Evolutionary conservation across 2,797 vertebrate species (phyloP).

Genomic region (Hippopotamyrus pictus): DNA sequence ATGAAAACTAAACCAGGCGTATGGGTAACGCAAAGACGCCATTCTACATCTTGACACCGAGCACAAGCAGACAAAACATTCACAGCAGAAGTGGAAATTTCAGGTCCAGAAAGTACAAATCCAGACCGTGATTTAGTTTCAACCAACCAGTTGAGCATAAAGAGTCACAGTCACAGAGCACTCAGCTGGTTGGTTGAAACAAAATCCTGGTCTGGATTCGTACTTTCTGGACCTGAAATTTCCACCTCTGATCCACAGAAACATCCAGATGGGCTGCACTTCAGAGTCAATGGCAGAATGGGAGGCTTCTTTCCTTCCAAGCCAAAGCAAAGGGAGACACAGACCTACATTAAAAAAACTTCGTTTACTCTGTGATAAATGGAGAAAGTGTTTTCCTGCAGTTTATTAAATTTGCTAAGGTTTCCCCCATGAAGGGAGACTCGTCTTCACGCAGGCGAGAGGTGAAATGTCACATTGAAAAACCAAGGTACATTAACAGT

Average conservation of each 20-base stretch:
- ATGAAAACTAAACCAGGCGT: not conserved
- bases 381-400: constrained; percentile 10
- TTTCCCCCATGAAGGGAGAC: not conserved
- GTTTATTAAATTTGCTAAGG: constrained; percentile 23
- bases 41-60: not conserved
- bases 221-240: no score
- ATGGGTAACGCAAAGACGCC: not conserved
- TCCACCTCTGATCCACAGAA: no score
- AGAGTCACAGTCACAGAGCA: no score
- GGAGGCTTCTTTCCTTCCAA: not conserved
- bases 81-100: no score
- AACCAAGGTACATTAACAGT: not conserved
- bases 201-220: no score
- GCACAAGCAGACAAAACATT: not conserved
- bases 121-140: no score
- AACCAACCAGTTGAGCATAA: no score
- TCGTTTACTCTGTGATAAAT: constrained; percentile 16
- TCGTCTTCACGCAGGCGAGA: constrained; percentile 11
- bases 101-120: no score
- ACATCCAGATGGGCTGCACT: not conserved
- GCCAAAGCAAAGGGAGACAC: not conserved
- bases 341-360: not conserved
- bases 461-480: not conserved
- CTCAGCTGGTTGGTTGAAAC: no score
- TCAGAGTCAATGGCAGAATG: not conserved